Percentiles rank a stretch among this genome's conserved stretches.
phyloP scores from a whole-genome alignment of 1,140 invertebrate species.

The Ericerus pela region DNA sequence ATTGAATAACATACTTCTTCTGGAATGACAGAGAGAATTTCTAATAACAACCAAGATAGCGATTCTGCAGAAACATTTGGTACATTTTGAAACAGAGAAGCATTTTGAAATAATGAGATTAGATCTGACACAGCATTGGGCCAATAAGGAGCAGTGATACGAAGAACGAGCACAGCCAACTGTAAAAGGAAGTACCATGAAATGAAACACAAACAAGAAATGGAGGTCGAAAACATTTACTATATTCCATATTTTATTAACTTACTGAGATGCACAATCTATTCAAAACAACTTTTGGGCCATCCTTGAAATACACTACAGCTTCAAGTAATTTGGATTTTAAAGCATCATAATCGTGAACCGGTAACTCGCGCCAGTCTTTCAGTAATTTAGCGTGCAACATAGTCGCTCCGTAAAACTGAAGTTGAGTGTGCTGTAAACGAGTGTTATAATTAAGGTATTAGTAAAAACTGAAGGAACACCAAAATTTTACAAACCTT shows the following conservation, averaged over 20 bases:
- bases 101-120: slow-evolving; percentile 40
- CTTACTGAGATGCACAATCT: slow-evolving; percentile 73
- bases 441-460: not conserved
- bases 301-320: slow-evolving; percentile 53
- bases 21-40: slow-evolving; percentile 56
- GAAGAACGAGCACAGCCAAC: slow-evolving; percentile 48
- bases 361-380: slow-evolving; percentile 68
- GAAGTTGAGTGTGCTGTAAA: slow-evolving; percentile 61
- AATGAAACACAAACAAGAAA: not conserved
- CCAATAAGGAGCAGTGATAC: slow-evolving; percentile 44
- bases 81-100: too few species aligned
- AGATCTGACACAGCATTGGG: slow-evolving; percentile 46
- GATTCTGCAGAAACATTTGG: slow-evolving; percentile 37
- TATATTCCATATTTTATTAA: slow-evolving; percentile 18
- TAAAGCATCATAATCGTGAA: slow-evolving; percentile 53
- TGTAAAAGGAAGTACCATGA: slow-evolving; percentile 28
- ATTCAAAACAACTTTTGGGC: slow-evolving; percentile 68
- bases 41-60: slow-evolving; percentile 45
- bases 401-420: slow-evolving; percentile 82
- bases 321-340: slow-evolving; percentile 57
- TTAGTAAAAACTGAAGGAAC: not conserved
- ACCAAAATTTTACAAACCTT: slow-evolving; percentile 41
- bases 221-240: not conserved
- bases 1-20: slow-evolving; percentile 46
- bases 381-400: slow-evolving; percentile 71